Conservation (phyloP, 2,797 vertebrate genomes). For the Chromis chromis region DNA sequence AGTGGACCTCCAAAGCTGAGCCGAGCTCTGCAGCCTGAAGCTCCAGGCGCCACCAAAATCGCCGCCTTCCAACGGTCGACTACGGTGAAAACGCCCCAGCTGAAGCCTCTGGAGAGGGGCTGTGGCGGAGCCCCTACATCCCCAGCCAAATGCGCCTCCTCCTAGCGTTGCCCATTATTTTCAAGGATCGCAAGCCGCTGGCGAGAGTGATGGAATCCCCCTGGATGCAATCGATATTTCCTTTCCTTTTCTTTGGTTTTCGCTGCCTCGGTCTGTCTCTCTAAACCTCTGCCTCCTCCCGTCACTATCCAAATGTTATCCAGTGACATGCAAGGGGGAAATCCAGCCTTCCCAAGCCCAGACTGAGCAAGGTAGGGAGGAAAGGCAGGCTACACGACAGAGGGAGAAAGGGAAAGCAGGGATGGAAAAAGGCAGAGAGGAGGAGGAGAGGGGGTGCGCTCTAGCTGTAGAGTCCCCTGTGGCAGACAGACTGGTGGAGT, state of each 20-base stretch:
- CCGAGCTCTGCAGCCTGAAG: slow-evolving; percentile 62
- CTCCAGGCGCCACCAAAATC: slow-evolving; percentile 35
- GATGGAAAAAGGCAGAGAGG: slow-evolving; percentile 31
- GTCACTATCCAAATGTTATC: slow-evolving; percentile 55
- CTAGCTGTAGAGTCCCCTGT: slow-evolving; percentile 66
- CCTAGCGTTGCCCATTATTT: slow-evolving; percentile 67
- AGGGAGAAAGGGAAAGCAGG: slow-evolving; percentile 52
- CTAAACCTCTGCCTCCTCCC: slow-evolving; percentile 41
- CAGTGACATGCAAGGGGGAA: slow-evolving; percentile 35
- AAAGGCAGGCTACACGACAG: slow-evolving; percentile 49
- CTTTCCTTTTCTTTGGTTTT: slow-evolving; percentile 25
- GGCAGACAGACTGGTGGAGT: slow-evolving; percentile 62
- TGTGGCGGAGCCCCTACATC: slow-evolving; percentile 62
- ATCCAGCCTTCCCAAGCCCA: slow-evolving; percentile 60
- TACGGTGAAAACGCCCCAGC: slow-evolving; percentile 45
- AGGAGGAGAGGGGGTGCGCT: slow-evolving; percentile 36
- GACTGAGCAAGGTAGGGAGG: slow-evolving; percentile 52
- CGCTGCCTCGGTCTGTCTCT: slow-evolving; percentile 34
- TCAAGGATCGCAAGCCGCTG: slow-evolving; percentile 53
- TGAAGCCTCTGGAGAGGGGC: slow-evolving; percentile 61
- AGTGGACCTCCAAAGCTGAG: slow-evolving; percentile 75
- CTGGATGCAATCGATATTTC: slow-evolving; percentile 59
- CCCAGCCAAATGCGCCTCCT: slow-evolving; percentile 50
- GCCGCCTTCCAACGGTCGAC: slow-evolving; percentile 14
- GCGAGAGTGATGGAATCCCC: slow-evolving; percentile 71